Conservation (phyloP, 2,888 invertebrate species). For the Ceratothoa steindachneri region DNA sequence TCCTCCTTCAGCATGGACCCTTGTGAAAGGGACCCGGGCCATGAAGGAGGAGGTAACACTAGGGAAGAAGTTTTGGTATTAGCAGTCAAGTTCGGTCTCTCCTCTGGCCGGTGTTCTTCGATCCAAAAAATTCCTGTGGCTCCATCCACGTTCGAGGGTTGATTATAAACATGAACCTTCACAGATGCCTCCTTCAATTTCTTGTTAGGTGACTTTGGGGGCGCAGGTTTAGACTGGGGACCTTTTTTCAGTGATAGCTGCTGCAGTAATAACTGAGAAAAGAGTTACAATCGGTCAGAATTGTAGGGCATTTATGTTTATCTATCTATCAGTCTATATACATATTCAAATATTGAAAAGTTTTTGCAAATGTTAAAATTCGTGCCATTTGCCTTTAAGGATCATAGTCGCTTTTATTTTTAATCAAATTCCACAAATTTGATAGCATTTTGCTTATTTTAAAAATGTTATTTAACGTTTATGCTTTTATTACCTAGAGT, state of each 20-base stretch:
- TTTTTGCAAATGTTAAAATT: no score
- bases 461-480: no score
- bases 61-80: not conserved
- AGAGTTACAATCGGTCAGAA: no score
- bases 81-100: constrained; percentile 17
- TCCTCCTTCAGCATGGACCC: not conserved
- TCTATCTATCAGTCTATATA: no score
- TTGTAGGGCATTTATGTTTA: no score
- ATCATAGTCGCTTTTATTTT: no score
- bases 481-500: no score
- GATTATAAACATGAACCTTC: constrained; percentile 42
- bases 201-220: constrained; percentile 13
- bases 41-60: no score
- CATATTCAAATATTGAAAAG: no score
- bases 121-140: constrained; percentile 28
- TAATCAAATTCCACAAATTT: no score
- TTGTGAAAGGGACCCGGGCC: not conserved
- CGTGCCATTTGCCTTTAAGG: no score
- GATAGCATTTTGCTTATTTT: no score
- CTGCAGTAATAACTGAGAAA: constrained; percentile 39
- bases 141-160: constrained; percentile 25
- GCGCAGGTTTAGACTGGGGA: constrained; percentile 17
- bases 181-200: constrained; percentile 29
- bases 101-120: constrained; percentile 37
- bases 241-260: constrained; percentile 40